Evolutionary conservation across 1,140 invertebrate genomes (phyloP).

Genomic region (Drosophila bocqueti): DNA sequence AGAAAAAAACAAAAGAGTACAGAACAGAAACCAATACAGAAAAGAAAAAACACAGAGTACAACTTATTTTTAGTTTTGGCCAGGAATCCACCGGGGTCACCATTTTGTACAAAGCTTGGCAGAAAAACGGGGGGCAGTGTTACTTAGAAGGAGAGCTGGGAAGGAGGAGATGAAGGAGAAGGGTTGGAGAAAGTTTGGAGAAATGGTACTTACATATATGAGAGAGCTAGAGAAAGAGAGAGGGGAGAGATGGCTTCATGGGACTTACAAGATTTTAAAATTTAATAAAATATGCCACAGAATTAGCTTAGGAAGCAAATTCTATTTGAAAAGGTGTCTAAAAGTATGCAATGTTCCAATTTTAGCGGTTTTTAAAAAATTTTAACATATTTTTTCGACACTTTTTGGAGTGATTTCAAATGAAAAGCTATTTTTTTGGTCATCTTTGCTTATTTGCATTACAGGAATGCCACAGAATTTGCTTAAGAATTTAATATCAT

Average conservation of each 20-base stretch:
- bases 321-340: background rate
- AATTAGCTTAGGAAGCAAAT: background rate
- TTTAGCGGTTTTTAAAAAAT: background rate
- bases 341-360: background rate
- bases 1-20: background rate
- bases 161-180: background rate
- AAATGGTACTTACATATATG: conserved; percentile 31
- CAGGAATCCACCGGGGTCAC: conserved; percentile 18
- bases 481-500: too few species aligned
- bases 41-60: conserved; percentile 48
- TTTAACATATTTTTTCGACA: too few species aligned
- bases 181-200: conserved; percentile 12
- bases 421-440: background rate
- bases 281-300: background rate
- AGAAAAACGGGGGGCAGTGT: conserved; percentile 36
- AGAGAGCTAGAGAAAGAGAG: background rate
- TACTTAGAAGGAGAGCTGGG: conserved; percentile 48
- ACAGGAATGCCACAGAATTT: too few species aligned
- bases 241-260: background rate
- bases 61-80: conserved; percentile 69
- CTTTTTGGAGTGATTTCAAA: background rate
- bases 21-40: conserved; percentile 42
- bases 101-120: conserved; percentile 58
- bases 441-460: background rate
- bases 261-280: background rate